These are phyloP conservation scores for Coelinius sp. DNA, from an alignment of 2,888 invertebrate species.

Conservation along the genomic window DNA sequence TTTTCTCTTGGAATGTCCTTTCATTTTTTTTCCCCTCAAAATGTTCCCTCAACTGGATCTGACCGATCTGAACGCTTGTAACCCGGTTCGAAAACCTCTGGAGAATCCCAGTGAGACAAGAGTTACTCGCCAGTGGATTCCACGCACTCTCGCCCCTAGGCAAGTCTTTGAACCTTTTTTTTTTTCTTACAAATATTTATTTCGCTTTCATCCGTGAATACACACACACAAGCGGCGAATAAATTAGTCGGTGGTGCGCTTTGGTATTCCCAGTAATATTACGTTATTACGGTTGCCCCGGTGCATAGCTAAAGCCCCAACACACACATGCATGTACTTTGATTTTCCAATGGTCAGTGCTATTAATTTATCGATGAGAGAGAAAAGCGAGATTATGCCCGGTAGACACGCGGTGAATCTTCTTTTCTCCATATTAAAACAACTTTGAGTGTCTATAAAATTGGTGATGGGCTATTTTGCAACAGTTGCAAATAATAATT, in stretches of 20 bases:
- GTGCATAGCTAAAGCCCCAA: background rate
- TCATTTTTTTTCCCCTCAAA: background rate
- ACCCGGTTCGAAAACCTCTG: background rate
- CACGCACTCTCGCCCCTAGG: slow-evolving; percentile 36
- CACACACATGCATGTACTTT: background rate
- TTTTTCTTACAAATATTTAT: too few relatives aligned
- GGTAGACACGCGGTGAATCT: slow-evolving; percentile 10
- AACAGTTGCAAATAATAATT: background rate
- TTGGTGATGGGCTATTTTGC: background rate
- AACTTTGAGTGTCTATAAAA: slow-evolving; percentile 9
- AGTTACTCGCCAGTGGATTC: background rate
- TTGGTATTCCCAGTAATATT: slow-evolving; percentile 48
- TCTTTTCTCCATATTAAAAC: slow-evolving; percentile 17
- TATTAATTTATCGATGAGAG: slow-evolving; percentile 53
- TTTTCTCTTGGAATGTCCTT: slow-evolving; percentile 12
- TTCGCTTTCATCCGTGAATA: slow-evolving; percentile 22
- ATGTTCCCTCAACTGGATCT: background rate
- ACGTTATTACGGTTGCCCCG: slow-evolving; percentile 49
- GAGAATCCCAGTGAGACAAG: slow-evolving; percentile 12
- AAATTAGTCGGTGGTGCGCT: slow-evolving; percentile 44
- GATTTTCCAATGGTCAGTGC: slow-evolving; percentile 13
- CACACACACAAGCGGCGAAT: slow-evolving; percentile 45
- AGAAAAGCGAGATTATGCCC: slow-evolving; percentile 36
- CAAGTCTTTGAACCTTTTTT: slow-evolving; percentile 39
- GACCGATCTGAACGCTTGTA: background rate